A percentile compares a stretch with the other conserved stretches of the same genome.
Conservation (phyloP, 1,140 invertebrate species). For the Thaumatotibia leucotreta region DNA sequence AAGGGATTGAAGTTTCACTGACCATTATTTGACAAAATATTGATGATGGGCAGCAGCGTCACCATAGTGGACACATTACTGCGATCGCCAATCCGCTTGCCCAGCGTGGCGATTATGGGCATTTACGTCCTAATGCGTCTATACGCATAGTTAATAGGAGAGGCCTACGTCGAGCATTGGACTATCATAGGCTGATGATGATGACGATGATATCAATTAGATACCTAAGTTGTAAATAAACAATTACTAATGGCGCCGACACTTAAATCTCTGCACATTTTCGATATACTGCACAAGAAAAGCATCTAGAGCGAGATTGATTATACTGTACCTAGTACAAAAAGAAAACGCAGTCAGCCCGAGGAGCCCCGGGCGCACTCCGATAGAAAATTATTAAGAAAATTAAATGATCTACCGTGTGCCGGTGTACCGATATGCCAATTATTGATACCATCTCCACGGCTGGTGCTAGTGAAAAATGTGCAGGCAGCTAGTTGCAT, state of each 20-base stretch:
- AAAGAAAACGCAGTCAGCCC: constrained; percentile 51
- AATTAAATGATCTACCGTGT: constrained; percentile 73
- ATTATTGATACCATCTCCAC: constrained; percentile 64
- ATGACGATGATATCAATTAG: no score
- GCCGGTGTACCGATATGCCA: constrained; percentile 65
- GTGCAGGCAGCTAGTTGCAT: constrained; percentile 52
- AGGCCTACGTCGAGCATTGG: no score
- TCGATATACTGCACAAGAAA: constrained; percentile 29
- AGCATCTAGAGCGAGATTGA: constrained; percentile 57
- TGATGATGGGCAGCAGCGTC: no score
- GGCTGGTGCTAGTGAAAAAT: constrained; percentile 50
- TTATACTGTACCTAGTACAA: constrained; percentile 58
- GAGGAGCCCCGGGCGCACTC: constrained; percentile 45
- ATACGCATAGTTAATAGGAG: no score
- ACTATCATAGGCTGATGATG: no score
- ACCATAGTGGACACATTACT: no score
- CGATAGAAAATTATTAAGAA: constrained; percentile 76
- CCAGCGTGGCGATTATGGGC: no score
- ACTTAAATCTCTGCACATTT: neutral
- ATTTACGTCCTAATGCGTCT: no score
- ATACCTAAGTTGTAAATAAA: no score
- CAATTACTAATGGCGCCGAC: neutral
- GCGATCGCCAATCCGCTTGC: no score
- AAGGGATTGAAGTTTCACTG: no score
- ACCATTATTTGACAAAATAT: no score